These are phyloP conservation scores for Eira barbara DNA, from an alignment of 2,113 vertebrate genomes.

Conservation along the genomic window DNA sequence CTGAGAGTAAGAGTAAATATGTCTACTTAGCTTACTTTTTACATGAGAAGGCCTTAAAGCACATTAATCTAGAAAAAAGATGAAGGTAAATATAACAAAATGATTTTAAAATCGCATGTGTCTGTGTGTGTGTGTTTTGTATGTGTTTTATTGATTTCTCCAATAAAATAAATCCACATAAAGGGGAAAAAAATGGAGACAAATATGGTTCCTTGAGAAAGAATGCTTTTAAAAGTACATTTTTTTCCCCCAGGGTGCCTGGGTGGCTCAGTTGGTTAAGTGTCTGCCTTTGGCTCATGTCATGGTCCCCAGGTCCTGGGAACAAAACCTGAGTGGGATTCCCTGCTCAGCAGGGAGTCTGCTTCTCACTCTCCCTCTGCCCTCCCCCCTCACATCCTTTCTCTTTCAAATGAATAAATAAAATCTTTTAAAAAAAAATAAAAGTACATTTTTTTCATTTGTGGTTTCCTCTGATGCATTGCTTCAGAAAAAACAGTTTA, in stretches of 20 bases:
- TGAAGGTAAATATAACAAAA: neutral
- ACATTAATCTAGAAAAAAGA: constrained; percentile 16
- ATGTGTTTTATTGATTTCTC: neutral
- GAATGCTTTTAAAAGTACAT: neutral
- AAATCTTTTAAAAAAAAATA: neutral
- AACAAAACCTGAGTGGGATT: neutral
- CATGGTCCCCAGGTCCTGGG: neutral
- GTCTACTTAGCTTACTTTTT: constrained; percentile 6
- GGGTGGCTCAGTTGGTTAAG: neutral
- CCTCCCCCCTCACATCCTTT: neutral
- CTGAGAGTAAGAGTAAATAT: neutral
- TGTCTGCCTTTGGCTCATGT: neutral
- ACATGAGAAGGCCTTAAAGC: neutral
- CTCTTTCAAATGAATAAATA: neutral
- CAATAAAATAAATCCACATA: neutral
- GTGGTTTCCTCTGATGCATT: neutral
- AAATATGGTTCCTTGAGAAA: neutral
- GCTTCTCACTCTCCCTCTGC: neutral
- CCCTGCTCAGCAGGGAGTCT: neutral
- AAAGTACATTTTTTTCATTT: neutral
- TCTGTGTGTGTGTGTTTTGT: neutral
- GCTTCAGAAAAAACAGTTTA: neutral
- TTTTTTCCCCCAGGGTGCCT: neutral
- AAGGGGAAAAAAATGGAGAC: neutral
- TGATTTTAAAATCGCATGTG: neutral